Evolutionary conservation across 2,797 vertebrate genomes (phyloP).

Genomic region (Phalloptychus januarius): DNA sequence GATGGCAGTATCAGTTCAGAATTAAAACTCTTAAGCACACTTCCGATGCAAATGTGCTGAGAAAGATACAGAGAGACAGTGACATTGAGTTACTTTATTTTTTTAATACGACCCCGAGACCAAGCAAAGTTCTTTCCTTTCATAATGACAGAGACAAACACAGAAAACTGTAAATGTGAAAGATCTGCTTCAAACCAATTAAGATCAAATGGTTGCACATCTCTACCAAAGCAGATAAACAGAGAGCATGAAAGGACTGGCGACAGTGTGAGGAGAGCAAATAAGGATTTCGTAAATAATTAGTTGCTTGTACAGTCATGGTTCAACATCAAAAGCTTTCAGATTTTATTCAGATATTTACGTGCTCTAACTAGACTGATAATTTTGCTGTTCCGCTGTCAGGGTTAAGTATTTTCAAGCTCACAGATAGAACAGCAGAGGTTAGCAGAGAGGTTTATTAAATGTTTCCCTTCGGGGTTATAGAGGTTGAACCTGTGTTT

Average conservation of each 20-base stretch:
- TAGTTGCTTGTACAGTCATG: conserved; percentile 6
- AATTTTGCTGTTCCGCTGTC: neutral
- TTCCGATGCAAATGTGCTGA: neutral
- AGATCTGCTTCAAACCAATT: conserved; percentile 27
- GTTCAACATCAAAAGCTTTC: conserved; percentile 40
- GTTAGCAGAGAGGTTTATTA: conserved; percentile 27
- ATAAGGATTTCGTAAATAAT: conserved; percentile 51
- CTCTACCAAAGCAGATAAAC: conserved; percentile 12
- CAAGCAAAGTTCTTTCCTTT: neutral
- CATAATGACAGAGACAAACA: conserved; percentile 4
- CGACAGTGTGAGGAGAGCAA: conserved; percentile 6
- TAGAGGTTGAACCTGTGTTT: conserved; percentile 18
- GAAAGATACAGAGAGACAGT: conserved; percentile 4
- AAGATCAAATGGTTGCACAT: conserved; percentile 24
- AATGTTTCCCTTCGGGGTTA: conserved; percentile 13
- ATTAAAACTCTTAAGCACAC: conserved; percentile 3
- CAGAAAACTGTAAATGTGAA: conserved; percentile 7
- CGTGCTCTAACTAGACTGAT: conserved; percentile 8
- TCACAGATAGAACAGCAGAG: neutral
- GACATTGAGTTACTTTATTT: conserved; percentile 8
- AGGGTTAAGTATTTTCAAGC: conserved; percentile 5
- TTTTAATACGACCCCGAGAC: conserved; percentile 2
- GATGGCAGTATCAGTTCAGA: conserved; percentile 9
- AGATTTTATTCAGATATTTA: conserved; percentile 25
- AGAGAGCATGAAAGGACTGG: conserved; percentile 12